phyloP scores from a whole-genome alignment of 2,888 invertebrate species.

The Bellardia pandia region DNA sequence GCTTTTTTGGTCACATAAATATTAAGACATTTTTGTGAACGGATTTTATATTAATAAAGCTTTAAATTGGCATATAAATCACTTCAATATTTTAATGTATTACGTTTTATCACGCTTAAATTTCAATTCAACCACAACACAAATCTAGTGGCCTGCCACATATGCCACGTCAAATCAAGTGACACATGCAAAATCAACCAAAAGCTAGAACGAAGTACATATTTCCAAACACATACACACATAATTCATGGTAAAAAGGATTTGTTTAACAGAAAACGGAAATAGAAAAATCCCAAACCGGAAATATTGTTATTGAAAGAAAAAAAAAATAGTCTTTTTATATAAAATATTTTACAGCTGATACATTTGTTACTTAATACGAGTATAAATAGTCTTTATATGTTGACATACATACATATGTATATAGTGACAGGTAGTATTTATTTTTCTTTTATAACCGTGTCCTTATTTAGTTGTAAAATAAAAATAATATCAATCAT shows the following conservation, averaged over 20 bases:
- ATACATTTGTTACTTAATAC: background rate
- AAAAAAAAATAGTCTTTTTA: background rate
- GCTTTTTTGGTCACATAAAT: too few relatives aligned
- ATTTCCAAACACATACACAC: background rate
- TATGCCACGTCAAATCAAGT: slow-evolving; percentile 34
- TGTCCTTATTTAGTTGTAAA: too few relatives aligned
- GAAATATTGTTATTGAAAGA: slow-evolving; percentile 26
- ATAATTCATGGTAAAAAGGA: background rate
- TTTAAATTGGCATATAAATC: background rate
- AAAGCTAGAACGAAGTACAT: background rate
- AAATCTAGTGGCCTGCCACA: slow-evolving; percentile 37
- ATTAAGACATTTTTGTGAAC: too few relatives aligned
- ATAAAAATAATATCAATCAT: background rate
- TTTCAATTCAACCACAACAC: slow-evolving; percentile 22
- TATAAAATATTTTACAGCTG: background rate
- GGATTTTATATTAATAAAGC: too few relatives aligned
- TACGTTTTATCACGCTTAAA: slow-evolving; percentile 3
- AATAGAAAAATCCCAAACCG: slow-evolving; percentile 22
- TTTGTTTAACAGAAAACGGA: slow-evolving; percentile 16
- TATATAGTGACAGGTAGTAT: too few relatives aligned
- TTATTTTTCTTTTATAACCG: too few relatives aligned
- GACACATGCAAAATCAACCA: slow-evolving; percentile 16
- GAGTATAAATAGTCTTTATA: too few relatives aligned
- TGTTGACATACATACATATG: too few relatives aligned
- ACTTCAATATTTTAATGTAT: slow-evolving; percentile 1